phyloP scores from a whole-genome alignment of 1,140 invertebrate genomes.

The Acromyrmex charruanus region DNA sequence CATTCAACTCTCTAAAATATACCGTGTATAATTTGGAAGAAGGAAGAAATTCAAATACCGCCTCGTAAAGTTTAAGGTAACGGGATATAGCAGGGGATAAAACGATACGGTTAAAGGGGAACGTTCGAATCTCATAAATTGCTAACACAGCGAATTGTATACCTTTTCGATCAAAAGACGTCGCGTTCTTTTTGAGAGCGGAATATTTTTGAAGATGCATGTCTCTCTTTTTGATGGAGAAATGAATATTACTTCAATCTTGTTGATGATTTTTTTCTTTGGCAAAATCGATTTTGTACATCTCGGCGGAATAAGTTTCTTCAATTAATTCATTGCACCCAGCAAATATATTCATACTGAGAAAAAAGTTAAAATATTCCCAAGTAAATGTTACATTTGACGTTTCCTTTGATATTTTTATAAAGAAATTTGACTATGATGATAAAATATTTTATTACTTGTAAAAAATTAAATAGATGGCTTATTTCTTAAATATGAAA shows the following conservation, averaged over 20 bases:
- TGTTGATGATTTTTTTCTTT: neutral
- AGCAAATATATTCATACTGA: too few relatives aligned
- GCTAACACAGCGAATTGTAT: constrained; percentile 3
- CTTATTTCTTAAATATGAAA: too few relatives aligned
- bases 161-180: constrained; percentile 1
- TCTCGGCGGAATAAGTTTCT: neutral
- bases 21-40: constrained; percentile 32
- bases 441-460: too few relatives aligned
- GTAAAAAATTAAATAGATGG: too few relatives aligned
- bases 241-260: neutral
- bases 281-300: neutral
- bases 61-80: constrained; percentile 26
- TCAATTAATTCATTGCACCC: constrained; percentile 1
- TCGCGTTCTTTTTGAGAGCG: neutral
- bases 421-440: too few relatives aligned
- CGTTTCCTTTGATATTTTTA: too few relatives aligned
- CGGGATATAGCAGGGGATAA: constrained; percentile 5
- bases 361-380: too few relatives aligned
- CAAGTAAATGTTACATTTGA: too few relatives aligned
- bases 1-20: constrained; percentile 42
- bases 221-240: neutral
- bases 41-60: constrained; percentile 35
- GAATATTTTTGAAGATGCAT: neutral
- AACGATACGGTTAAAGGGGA: constrained; percentile 22
- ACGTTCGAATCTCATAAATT: constrained; percentile 49